Evolutionary conservation across 2,888 invertebrate genomes (phyloP).

Genomic region (Notodromas monacha): DNA sequence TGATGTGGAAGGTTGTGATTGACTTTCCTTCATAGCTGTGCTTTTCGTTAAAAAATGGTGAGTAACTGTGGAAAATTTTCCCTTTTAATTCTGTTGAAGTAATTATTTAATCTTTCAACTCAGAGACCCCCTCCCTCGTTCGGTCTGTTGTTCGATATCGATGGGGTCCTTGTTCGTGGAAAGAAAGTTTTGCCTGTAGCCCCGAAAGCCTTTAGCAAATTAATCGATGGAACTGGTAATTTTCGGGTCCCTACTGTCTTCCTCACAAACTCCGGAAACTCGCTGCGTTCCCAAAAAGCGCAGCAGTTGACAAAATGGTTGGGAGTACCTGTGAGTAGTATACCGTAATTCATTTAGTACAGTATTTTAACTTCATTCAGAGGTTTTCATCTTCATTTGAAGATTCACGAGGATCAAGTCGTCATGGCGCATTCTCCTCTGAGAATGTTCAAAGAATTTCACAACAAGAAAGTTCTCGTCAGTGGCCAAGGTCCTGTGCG

Average conservation of each 20-base stretch:
- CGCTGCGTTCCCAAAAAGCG: slow-evolving; percentile 23
- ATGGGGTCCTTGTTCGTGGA: slow-evolving; percentile 29
- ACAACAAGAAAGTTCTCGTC: slow-evolving; percentile 25
- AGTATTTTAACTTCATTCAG: neutral
- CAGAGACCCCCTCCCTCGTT: slow-evolving; percentile 21
- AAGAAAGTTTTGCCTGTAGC: slow-evolving; percentile 24
- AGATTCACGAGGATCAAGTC: slow-evolving; percentile 25
- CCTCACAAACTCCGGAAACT: slow-evolving; percentile 31
- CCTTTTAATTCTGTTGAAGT: no score
- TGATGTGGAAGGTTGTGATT: no score
- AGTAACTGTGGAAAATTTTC: no score
- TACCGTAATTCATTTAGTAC: slow-evolving; percentile 6
- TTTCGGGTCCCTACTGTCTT: slow-evolving; percentile 27
- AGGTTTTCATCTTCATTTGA: slow-evolving; percentile 9
- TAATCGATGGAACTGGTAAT: slow-evolving; percentile 21
- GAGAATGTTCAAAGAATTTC: slow-evolving; percentile 24
- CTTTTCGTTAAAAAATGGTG: no score
- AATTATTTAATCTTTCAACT: no score
- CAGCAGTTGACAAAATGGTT: slow-evolving; percentile 25
- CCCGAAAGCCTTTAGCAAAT: slow-evolving; percentile 22
- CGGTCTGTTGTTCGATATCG: slow-evolving; percentile 31
- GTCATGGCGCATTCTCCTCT: slow-evolving; percentile 30
- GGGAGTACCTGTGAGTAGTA: slow-evolving; percentile 19
- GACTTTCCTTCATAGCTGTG: no score
- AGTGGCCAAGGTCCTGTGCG: slow-evolving; percentile 22